Conservation (phyloP, 2,113 vertebrate genomes). For the Nesoenas mayeri region DNA sequence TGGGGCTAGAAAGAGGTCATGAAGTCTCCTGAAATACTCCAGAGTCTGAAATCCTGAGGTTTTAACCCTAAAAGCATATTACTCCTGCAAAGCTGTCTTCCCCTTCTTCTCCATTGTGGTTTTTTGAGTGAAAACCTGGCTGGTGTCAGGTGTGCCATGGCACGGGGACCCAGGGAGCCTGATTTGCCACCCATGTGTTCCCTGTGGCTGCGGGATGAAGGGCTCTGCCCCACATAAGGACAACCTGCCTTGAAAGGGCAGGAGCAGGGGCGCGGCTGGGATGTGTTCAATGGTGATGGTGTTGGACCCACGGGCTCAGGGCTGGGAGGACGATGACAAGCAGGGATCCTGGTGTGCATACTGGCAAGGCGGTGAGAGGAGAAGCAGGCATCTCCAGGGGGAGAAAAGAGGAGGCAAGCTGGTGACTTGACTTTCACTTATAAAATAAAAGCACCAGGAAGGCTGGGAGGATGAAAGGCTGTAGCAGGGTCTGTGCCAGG, state of each 20-base stretch:
- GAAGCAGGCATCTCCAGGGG: not conserved
- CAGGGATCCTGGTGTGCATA: not conserved
- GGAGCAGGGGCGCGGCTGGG: not conserved
- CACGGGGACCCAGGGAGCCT: rapidly evolving
- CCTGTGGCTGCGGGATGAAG: not conserved
- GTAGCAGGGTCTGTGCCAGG: not conserved
- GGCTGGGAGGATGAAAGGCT: slow-evolving; percentile 33
- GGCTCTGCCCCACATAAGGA: not conserved
- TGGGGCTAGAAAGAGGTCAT: not conserved
- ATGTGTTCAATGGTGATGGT: rapidly evolving
- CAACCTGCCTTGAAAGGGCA: not conserved
- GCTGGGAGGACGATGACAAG: not conserved
- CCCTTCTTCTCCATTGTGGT: rapidly evolving
- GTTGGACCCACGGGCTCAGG: rapidly evolving
- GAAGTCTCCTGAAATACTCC: not conserved
- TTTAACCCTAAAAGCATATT: not conserved
- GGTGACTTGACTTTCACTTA: slow-evolving; percentile 12
- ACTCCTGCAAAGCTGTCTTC: not conserved
- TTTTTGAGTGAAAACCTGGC: not conserved
- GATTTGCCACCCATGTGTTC: not conserved
- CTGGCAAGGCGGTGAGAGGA: not conserved
- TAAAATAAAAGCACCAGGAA: not conserved
- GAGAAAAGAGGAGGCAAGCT: not conserved
- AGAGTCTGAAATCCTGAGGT: not conserved
- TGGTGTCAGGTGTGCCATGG: not conserved